Evolutionary conservation across 2,888 invertebrate species (phyloP).

Genomic region (Yponomeuta cagnagella): DNA sequence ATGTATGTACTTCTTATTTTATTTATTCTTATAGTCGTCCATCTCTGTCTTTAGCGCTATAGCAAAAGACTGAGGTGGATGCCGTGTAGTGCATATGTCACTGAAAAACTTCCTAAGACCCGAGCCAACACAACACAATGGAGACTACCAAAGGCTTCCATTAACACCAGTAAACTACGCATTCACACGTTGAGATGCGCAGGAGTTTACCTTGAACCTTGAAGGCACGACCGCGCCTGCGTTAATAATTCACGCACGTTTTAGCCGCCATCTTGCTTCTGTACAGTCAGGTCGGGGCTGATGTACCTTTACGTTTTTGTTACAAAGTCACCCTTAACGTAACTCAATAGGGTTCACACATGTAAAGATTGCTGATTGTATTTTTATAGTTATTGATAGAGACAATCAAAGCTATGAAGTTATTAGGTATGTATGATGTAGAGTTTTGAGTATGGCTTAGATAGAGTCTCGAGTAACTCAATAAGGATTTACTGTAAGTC

Average conservation of each 20-base stretch:
- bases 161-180: background rate
- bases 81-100: background rate
- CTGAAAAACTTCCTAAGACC: background rate
- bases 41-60: too few relatives aligned
- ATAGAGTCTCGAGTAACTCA: too few relatives aligned
- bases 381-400: too few relatives aligned
- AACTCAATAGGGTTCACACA: too few relatives aligned
- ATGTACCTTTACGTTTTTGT: too few relatives aligned
- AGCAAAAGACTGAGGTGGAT: too few relatives aligned
- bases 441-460: too few relatives aligned
- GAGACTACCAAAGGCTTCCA: background rate
- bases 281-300: background rate
- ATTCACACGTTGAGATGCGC: slow-evolving; percentile 12
- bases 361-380: too few relatives aligned
- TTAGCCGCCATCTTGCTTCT: background rate
- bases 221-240: slow-evolving; percentile 7
- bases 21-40: too few relatives aligned
- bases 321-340: too few relatives aligned
- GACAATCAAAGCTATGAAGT: background rate
- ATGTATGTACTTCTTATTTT: too few relatives aligned
- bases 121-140: background rate
- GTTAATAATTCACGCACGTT: slow-evolving; percentile 12
- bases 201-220: slow-evolving; percentile 20
- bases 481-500: too few relatives aligned
- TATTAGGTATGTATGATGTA: background rate